phyloP scores from a whole-genome alignment of 2,113 vertebrate species.

The Talpa occidentalis region DNA sequence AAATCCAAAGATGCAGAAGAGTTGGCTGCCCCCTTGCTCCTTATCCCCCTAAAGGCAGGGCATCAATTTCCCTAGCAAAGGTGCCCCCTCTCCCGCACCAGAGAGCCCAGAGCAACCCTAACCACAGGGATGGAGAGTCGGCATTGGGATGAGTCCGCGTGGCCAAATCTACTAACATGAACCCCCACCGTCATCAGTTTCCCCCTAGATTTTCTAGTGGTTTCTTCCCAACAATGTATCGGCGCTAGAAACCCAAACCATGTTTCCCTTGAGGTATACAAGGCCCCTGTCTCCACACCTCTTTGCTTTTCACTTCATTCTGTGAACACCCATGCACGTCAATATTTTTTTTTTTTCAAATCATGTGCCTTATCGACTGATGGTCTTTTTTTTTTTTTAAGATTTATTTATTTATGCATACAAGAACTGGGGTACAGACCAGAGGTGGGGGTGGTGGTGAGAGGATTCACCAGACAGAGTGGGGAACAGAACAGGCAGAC shows the following conservation, averaged over 20 bases:
- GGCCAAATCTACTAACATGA: background rate
- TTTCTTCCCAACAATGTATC: background rate
- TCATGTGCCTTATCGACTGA: no score
- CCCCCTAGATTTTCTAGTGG: background rate
- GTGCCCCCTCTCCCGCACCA: background rate
- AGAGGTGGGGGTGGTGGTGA: no score
- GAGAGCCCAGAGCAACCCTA: background rate
- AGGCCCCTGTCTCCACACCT: background rate
- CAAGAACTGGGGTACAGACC: no score
- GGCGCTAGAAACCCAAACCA: background rate
- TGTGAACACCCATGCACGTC: background rate
- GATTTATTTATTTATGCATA: no score
- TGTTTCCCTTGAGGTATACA: background rate
- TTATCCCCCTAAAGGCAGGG: background rate
- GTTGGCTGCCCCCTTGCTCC: background rate
- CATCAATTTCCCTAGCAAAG: background rate
- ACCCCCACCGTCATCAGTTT: background rate
- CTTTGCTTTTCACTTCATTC: background rate
- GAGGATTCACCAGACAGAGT: no score
- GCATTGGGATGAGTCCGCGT: background rate
- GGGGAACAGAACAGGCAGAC: no score
- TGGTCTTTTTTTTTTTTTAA: no score
- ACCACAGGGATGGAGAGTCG: background rate
- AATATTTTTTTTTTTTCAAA: background rate
- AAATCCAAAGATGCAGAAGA: background rate